These are phyloP conservation scores for Agelaius tricolor DNA, from an alignment of 2,113 vertebrate species.

Conservation along the genomic window DNA sequence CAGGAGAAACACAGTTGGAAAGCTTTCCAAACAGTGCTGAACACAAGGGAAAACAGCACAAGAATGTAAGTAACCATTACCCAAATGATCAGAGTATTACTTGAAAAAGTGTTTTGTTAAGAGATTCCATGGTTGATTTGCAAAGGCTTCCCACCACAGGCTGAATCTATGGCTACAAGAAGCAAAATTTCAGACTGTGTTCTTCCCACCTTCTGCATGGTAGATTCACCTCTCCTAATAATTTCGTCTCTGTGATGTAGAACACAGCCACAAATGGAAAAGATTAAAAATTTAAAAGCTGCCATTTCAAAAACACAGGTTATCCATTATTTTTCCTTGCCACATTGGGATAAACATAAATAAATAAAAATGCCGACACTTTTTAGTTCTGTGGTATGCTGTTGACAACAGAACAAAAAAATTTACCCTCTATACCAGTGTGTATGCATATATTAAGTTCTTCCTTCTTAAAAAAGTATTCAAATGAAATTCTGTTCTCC, in stretches of 20 bases:
- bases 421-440: background rate
- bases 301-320: background rate
- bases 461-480: background rate
- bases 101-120: background rate
- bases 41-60: background rate
- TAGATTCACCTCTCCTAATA: background rate
- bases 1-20: background rate
- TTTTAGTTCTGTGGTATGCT: background rate
- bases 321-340: background rate
- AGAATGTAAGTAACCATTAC: background rate
- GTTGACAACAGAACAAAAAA: background rate
- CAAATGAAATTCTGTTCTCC: background rate
- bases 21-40: background rate
- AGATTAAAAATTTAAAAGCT: constrained; percentile 2
- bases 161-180: background rate
- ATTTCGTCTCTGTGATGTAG: background rate
- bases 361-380: background rate
- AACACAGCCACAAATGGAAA: background rate
- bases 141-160: background rate
- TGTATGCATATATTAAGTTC: background rate
- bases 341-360: background rate
- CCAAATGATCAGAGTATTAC: background rate
- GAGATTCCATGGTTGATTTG: background rate
- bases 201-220: background rate
- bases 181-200: background rate